Base-by-base conservation (phyloP, 2,797 vertebrate species). In the Syngnathus acus region DNA sequence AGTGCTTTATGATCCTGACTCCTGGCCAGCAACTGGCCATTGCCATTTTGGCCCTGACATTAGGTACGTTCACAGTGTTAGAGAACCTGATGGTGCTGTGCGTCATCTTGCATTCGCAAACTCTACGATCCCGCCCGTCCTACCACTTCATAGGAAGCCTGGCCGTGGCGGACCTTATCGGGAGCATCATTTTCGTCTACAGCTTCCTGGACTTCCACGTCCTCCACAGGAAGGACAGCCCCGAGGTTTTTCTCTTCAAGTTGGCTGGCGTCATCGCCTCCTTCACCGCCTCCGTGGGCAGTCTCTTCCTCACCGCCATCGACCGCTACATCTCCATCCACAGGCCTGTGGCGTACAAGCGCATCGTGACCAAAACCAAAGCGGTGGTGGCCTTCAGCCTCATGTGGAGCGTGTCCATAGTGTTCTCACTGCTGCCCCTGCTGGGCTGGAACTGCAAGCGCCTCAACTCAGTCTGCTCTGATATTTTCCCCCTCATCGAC, bases 381-480 rank as follows among this genome's bases (percentile, higher is more conserved):
- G 97, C 97, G 0, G 92, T 99, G 40, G 92, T 96, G 32, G 96
- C 97, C 0, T 98, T 99, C 85, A 95, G 94, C 67, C 62, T 98
- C 85, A 99, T 99, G 97, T 99, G 97, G 97, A 92, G 92, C 71
- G 93, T 98, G 37, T 95, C 97, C 1, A 95, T 99, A 2, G 78
- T 94, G 69, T 94, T 98, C 47, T 95, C 96, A 0, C 91, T 98
- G 80, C 92, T 99, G 81, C 97, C 97, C 0, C 92, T 99, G 73
- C 90, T 99, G 0, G 97, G 97, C 69, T 99, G 97, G 97, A 99
- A 99, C 92, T 99, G 97, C 93, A 96, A 95, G 86, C 94, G 89
- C 14, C 93, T 99, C 59, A 93, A 93, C 38, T 93, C 97, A 0
- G 92, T 94, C 65, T 99, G 97, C 87, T 99, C 97, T 0, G 95